Conservation (phyloP, 2,797 vertebrate genomes). For the Tenualosa ilisha region DNA sequence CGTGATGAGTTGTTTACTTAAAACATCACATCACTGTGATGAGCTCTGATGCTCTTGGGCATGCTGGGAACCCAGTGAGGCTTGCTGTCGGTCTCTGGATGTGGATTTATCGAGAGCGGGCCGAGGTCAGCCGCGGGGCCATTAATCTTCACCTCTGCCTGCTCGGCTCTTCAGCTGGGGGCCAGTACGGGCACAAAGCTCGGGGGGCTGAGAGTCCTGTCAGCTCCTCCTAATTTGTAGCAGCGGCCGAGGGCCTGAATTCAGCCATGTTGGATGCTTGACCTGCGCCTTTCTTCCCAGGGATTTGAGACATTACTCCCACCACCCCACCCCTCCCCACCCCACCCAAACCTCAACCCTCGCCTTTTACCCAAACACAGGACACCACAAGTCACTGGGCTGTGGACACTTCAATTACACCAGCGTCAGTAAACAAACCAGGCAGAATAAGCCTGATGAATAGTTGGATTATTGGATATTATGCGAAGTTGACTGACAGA, state of each 20-base stretch:
- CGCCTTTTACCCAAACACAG: constrained; percentile 24
- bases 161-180: constrained; percentile 58
- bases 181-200: constrained; percentile 66
- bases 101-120: constrained; percentile 60
- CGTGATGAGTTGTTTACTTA: not conserved
- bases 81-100: constrained; percentile 31
- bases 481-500: not conserved
- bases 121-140: constrained; percentile 62
- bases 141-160: constrained; percentile 72
- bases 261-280: constrained; percentile 64
- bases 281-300: constrained; percentile 64
- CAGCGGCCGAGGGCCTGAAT: constrained; percentile 67
- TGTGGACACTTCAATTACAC: constrained; percentile 49
- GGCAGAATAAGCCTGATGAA: constrained; percentile 31
- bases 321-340: constrained; percentile 36
- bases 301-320: constrained; percentile 68
- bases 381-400: constrained; percentile 50
- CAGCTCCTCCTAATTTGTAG: constrained; percentile 72
- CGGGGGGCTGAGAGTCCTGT: constrained; percentile 66
- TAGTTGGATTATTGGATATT: not conserved
- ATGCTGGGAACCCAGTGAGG: constrained; percentile 23
- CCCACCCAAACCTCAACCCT: not conserved
- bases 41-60: not conserved
- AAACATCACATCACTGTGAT: not conserved
- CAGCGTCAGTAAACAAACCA: constrained; percentile 59